These are phyloP conservation scores for Rhagoletis pomonella DNA, from an alignment of 1,140 invertebrate species.

Conservation along the genomic window DNA sequence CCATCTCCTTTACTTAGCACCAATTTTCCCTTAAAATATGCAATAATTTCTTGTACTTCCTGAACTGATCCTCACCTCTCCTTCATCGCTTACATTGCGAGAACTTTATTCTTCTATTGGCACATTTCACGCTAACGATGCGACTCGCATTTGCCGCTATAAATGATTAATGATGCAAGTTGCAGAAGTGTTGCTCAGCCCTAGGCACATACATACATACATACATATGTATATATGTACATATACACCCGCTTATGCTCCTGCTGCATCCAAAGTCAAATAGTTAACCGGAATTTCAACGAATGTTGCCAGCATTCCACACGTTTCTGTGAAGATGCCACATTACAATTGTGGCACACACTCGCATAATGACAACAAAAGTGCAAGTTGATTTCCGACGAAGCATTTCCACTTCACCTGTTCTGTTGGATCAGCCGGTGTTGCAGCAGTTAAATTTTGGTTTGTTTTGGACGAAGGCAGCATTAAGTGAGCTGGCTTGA, in stretches of 20 bases:
- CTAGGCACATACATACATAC: neutral
- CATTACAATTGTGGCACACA: neutral
- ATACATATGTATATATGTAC: neutral
- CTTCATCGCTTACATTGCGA: neutral
- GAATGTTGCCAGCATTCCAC: neutral
- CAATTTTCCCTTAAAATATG: no score
- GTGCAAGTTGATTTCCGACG: neutral
- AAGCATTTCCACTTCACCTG: constrained; percentile 4
- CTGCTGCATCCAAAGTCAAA: neutral
- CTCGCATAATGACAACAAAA: neutral
- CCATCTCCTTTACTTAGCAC: no score
- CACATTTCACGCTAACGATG: constrained; percentile 36
- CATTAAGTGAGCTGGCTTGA: neutral
- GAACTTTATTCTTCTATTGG: neutral
- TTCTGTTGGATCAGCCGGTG: neutral
- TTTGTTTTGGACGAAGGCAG: neutral
- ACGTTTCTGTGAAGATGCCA: neutral
- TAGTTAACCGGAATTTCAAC: neutral
- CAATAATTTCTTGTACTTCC: no score
- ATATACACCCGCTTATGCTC: neutral
- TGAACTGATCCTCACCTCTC: neutral
- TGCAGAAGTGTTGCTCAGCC: neutral
- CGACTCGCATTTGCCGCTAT: neutral
- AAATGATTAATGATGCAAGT: constrained; percentile 36
- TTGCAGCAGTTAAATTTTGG: neutral